Evolutionary conservation across 2,113 vertebrate genomes (phyloP).

Genomic region (Ammodramus savannarum): DNA sequence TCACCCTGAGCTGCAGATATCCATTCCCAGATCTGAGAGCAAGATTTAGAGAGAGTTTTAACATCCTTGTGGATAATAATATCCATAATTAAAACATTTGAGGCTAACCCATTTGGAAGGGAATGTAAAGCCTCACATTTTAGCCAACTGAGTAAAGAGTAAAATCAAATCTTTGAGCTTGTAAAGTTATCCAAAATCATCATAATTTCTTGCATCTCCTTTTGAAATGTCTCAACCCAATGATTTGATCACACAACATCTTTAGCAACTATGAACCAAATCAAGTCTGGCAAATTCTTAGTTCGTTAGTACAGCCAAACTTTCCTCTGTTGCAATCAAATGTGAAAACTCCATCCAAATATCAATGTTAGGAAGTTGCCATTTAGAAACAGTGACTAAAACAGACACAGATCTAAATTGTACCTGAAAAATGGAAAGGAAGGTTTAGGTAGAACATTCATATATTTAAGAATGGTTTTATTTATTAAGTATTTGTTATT

Average conservation of each 20-base stretch:
- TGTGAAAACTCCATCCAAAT: background rate
- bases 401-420: background rate
- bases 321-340: background rate
- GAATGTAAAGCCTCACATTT: background rate
- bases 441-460: background rate
- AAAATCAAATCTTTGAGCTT: background rate
- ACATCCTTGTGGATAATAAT: background rate
- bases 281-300: background rate
- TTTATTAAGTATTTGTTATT: background rate
- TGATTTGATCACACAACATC: background rate
- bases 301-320: background rate
- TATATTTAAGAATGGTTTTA: background rate
- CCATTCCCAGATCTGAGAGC: background rate
- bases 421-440: background rate
- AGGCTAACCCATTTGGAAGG: background rate
- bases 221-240: background rate
- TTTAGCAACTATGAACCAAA: background rate
- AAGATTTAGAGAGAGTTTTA: constrained; percentile 12
- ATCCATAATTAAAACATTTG: background rate
- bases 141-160: background rate
- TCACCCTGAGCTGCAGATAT: background rate
- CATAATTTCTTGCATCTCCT: background rate
- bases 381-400: background rate
- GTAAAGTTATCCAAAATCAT: background rate
- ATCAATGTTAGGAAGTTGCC: background rate